A percentile compares a stretch with the other conserved stretches of the same genome.
phyloP scores from a whole-genome alignment of 2,888 invertebrate species.

The Andricus curvator region DNA sequence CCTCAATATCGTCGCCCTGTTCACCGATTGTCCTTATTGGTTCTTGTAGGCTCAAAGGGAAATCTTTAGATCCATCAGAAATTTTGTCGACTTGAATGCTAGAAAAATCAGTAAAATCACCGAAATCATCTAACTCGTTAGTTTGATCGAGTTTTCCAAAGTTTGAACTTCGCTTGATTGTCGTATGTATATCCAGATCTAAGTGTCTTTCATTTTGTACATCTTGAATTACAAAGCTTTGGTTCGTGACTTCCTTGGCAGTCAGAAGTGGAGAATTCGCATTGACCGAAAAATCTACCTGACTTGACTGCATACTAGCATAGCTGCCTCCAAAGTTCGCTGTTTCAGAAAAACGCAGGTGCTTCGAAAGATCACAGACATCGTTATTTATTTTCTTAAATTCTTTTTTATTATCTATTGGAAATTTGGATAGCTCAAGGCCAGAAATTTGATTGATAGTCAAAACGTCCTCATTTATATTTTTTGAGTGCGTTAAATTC shows the following conservation, averaged over 20 bases:
- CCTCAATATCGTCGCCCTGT: conserved; percentile 77
- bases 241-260: not conserved
- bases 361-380: not conserved
- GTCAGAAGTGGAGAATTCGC: not conserved
- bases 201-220: conserved; percentile 14
- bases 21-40: conserved; percentile 57
- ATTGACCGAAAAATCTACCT: not conserved
- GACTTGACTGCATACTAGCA: not conserved
- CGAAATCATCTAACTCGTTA: conserved; percentile 75
- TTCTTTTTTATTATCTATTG: not conserved
- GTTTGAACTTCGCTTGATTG: conserved; percentile 35
- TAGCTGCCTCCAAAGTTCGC: not conserved
- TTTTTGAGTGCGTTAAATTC: not conserved
- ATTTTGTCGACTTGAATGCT: conserved; percentile 50
- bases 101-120: conserved; percentile 77
- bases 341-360: not conserved
- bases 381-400: not conserved
- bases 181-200: not conserved
- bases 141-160: conserved; percentile 34
- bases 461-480: not conserved
- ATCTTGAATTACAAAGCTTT: not conserved
- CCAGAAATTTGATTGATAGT: not conserved
- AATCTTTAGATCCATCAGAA: conserved; percentile 44
- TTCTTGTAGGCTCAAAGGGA: conserved; percentile 59
- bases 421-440: not conserved